A percentile compares a stretch with the other conserved stretches of the same genome.
Conservation (phyloP, 2,888 invertebrate genomes). For the Achlya flavicornis region DNA sequence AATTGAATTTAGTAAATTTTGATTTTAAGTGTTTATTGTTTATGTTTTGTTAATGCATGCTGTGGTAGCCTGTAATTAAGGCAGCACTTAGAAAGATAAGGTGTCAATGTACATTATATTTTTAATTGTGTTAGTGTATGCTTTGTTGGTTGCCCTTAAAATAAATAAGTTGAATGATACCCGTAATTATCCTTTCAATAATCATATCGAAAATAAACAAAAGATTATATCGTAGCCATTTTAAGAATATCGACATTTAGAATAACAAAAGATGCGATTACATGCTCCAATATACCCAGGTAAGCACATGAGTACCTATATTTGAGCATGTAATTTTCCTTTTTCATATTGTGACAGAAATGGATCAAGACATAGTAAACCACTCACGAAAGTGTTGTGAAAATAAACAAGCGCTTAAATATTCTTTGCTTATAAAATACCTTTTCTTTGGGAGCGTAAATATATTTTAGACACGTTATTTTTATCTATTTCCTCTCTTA, state of each 20-base stretch:
- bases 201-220: not conserved
- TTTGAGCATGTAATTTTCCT: not conserved
- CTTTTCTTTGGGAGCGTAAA: not conserved
- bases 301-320: no score
- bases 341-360: not conserved
- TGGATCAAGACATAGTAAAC: conserved; percentile 6
- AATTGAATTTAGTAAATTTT: no score
- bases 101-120: no score
- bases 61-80: no score
- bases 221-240: not conserved
- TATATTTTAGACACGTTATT: not conserved
- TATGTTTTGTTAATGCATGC: no score
- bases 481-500: no score
- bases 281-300: no score
- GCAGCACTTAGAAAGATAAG: no score
- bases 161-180: not conserved
- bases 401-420: not conserved
- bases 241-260: not conserved
- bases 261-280: not conserved
- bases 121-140: no score
- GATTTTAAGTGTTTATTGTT: no score
- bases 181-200: not conserved
- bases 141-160: no score
- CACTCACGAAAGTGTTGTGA: not conserved
- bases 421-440: not conserved